These are phyloP conservation scores for Pristis pectinata DNA, from an alignment of 2,797 vertebrate genomes.

Conservation along the genomic window DNA sequence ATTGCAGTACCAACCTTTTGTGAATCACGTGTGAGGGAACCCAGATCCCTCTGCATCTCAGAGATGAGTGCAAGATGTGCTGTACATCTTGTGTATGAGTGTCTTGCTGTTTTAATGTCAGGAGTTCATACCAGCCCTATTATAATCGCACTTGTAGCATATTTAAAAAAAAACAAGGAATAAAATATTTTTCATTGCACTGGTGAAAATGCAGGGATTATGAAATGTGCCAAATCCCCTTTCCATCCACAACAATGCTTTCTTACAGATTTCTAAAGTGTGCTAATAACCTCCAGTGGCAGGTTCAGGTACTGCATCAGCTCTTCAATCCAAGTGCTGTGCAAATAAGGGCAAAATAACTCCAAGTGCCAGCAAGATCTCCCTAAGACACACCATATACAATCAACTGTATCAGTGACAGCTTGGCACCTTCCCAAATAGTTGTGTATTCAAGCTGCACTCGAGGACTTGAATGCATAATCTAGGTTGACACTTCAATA, in stretches of 20 bases:
- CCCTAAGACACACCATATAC: background rate
- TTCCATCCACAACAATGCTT: background rate
- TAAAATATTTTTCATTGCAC: background rate
- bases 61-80: background rate
- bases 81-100: background rate
- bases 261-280: background rate
- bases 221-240: background rate
- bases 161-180: background rate
- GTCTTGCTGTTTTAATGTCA: background rate
- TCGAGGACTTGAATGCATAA: background rate
- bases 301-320: background rate
- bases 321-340: background rate
- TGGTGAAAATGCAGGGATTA: background rate
- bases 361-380: background rate
- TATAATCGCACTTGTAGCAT: background rate
- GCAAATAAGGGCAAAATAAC: background rate
- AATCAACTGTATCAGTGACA: background rate
- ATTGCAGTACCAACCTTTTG: too few relatives aligned
- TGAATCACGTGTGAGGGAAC: too few relatives aligned
- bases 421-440: background rate
- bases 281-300: conserved; percentile 22
- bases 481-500: background rate
- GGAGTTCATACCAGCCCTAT: background rate
- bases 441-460: background rate
- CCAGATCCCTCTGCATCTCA: too few relatives aligned